Conservation (phyloP, 1,140 invertebrate genomes). For the Chrysopa pallens region DNA sequence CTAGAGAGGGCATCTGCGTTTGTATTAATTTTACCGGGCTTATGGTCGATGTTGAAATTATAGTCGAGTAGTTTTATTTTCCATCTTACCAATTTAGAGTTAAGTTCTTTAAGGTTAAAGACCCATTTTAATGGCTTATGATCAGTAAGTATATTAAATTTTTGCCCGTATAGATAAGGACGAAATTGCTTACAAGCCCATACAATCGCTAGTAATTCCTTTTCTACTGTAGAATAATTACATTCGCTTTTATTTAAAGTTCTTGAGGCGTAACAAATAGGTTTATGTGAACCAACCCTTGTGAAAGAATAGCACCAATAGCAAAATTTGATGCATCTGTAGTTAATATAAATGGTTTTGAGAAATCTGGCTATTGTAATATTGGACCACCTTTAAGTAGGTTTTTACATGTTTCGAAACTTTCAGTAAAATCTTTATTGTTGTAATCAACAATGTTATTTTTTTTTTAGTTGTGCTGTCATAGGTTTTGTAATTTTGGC, state of each 20-base stretch:
- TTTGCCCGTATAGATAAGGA: conserved; percentile 15
- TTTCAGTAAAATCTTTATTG: not conserved
- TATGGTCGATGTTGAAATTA: conserved; percentile 17
- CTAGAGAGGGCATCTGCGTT: conserved; percentile 18
- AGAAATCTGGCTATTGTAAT: conserved; percentile 7
- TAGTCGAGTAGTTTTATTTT: conserved; percentile 22
- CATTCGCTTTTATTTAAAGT: not conserved
- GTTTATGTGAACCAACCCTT: conserved; percentile 4
- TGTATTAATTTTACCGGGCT: conserved; percentile 14
- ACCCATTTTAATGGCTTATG: conserved; percentile 17
- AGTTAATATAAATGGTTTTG: conserved; percentile 4
- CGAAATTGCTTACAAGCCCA: conserved; percentile 18
- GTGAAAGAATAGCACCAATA: conserved; percentile 5
- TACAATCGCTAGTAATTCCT: conserved; percentile 16
- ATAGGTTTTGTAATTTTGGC: too few species aligned
- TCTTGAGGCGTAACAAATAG: conserved; percentile 1
- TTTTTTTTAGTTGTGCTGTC: too few species aligned
- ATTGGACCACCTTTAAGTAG: conserved; percentile 7
- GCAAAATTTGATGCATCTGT: conserved; percentile 6
- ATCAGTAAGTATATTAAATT: conserved; percentile 17
- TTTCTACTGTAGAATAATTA: conserved; percentile 1
- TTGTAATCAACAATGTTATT: conserved; percentile 6
- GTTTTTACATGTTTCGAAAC: conserved; percentile 7
- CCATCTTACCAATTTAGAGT: conserved; percentile 27
- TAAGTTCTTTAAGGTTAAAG: conserved; percentile 19